Percentiles rank a stretch among this genome's conserved stretches.
These are phyloP conservation scores for Notechis scutatus DNA, from an alignment of 2,113 vertebrate genomes.

Conservation along the genomic window DNA sequence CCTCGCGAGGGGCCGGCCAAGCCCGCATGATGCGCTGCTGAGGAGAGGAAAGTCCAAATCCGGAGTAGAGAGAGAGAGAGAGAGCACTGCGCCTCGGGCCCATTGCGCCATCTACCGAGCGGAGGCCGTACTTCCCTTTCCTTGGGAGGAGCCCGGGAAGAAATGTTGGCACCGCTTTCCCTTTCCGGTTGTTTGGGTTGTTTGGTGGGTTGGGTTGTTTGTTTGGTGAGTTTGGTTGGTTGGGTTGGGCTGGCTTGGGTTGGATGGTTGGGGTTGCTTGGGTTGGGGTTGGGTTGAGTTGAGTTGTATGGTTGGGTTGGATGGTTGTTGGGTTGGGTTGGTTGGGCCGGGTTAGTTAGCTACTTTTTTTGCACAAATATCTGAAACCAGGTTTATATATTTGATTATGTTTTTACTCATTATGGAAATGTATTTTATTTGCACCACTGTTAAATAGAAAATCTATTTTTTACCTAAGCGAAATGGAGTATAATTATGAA, in stretches of 20 bases:
- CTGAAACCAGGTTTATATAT: neutral
- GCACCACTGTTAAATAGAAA: constrained; percentile 11
- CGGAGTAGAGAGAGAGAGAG: neutral
- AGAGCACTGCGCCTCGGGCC: neutral
- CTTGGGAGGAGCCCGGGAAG: neutral
- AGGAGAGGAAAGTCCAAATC: constrained; percentile 26
- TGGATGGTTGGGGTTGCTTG: too few species aligned
- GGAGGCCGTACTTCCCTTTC: neutral
- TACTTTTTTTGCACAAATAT: neutral
- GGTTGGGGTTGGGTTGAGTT: too few species aligned
- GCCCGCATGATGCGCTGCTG: constrained; percentile 49
- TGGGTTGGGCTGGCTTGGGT: too few species aligned
- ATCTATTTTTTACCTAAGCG: constrained; percentile 24
- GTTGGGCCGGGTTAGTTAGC: too few species aligned
- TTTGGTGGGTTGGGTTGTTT: too few species aligned
- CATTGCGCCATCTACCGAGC: constrained; percentile 33
- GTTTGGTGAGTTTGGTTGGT: too few species aligned
- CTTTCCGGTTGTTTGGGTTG: neutral
- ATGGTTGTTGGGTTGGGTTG: too few species aligned
- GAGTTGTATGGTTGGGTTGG: too few species aligned
- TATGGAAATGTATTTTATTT: neutral
- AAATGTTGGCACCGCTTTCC: neutral
- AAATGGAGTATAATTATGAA: constrained; percentile 30
- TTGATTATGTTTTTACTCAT: neutral
- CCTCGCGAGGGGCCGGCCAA: constrained; percentile 48